Percentiles rank a stretch among this genome's conserved stretches.
These are phyloP conservation scores for Rousettus leschenaultii DNA, from an alignment of 2,113 vertebrate species.

Conservation along the genomic window DNA sequence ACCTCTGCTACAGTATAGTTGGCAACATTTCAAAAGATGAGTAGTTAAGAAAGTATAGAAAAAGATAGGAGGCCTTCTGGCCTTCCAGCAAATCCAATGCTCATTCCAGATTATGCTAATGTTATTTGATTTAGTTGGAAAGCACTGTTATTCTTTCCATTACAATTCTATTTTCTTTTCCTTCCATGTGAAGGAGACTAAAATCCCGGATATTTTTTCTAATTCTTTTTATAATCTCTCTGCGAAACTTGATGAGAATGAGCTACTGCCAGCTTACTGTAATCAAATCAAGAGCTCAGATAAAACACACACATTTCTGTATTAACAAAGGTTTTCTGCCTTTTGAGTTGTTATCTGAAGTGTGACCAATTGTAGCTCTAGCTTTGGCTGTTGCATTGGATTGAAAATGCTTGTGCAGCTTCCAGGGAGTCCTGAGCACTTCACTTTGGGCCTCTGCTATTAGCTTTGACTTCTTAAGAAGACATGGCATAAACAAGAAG, in stretches of 20 bases:
- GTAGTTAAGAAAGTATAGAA: neutral
- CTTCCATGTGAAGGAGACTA: neutral
- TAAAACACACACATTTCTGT: neutral
- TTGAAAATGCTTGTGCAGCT: neutral
- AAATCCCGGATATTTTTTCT: neutral
- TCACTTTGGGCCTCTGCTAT: neutral
- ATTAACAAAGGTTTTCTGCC: conserved; percentile 41
- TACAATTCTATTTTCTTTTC: neutral
- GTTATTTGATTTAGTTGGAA: conserved; percentile 23
- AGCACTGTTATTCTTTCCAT: neutral
- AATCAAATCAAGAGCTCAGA: conserved; percentile 56
- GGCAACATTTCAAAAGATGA: neutral
- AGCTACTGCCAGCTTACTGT: conserved; percentile 13
- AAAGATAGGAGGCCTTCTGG: neutral
- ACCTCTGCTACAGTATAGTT: neutral
- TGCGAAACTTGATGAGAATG: conserved; percentile 25
- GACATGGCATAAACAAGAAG: neutral
- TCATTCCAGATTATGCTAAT: neutral
- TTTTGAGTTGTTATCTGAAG: conserved; percentile 51
- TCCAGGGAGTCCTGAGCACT: neutral
- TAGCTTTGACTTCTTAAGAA: conserved; percentile 39
- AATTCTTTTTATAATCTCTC: conserved; percentile 18
- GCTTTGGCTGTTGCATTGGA: neutral
- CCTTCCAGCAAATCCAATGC: neutral
- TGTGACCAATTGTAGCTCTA: conserved; percentile 28